Conservation (phyloP, 1,140 invertebrate genomes). For the Drosophila fuyamai region DNA sequence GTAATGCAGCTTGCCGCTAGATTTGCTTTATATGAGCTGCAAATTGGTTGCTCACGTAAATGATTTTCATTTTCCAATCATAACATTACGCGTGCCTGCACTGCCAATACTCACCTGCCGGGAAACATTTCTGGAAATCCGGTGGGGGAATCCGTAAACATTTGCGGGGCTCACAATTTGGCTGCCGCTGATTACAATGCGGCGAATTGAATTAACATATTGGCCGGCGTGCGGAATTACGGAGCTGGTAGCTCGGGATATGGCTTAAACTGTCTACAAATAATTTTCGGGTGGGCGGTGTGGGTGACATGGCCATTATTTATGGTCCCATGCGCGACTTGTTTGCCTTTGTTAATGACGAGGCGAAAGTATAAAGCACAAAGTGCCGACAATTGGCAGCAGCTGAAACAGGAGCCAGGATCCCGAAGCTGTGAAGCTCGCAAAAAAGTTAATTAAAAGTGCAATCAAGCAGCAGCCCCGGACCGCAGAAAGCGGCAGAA, state of each 20-base stretch:
- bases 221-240: slow-evolving; percentile 51
- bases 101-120: slow-evolving; percentile 59
- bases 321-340: slow-evolving; percentile 64
- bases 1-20: slow-evolving; percentile 63
- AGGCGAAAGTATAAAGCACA: slow-evolving; percentile 55
- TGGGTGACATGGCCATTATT: slow-evolving; percentile 63
- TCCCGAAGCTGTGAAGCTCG: slow-evolving; percentile 23
- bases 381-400: slow-evolving; percentile 66
- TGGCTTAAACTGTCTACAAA: slow-evolving; percentile 67
- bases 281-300: slow-evolving; percentile 27
- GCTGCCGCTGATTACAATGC: slow-evolving; percentile 62
- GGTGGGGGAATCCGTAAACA: slow-evolving; percentile 30
- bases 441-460: slow-evolving; percentile 83
- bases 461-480: slow-evolving; percentile 71
- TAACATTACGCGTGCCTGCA: slow-evolving; percentile 75
- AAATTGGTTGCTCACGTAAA: slow-evolving; percentile 78
- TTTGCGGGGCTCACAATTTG: slow-evolving; percentile 32
- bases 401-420: slow-evolving; percentile 28
- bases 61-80: slow-evolving; percentile 83
- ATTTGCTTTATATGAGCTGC: slow-evolving; percentile 75
- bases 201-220: slow-evolving; percentile 79
- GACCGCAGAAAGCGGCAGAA: slow-evolving; percentile 26
- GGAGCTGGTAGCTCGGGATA: slow-evolving; percentile 17
- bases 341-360: slow-evolving; percentile 74
- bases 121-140: slow-evolving; percentile 1